Percentiles rank a stretch among this genome's conserved stretches.
phyloP scores from a whole-genome alignment of 2,888 invertebrate genomes.

The Drosophila quasianomalipes region DNA sequence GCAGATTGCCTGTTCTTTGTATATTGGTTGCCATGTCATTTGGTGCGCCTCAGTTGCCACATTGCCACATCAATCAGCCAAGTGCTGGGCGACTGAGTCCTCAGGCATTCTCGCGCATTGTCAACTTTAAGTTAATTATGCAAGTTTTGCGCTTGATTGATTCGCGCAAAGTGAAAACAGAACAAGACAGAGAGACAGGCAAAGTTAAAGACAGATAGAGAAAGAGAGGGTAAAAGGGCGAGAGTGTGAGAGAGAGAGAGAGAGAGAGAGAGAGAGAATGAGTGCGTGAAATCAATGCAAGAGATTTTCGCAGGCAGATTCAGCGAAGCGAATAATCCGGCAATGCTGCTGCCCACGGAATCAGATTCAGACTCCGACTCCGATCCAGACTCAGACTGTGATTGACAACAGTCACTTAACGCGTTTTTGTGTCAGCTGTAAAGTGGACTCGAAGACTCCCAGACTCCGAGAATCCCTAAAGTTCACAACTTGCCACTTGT shows the following conservation, averaged over 20 bases:
- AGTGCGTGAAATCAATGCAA: conserved; percentile 11
- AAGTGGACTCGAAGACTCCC: conserved; percentile 27
- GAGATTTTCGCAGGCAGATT: conserved; percentile 24
- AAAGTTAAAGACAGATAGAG: background rate
- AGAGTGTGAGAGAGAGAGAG: background rate
- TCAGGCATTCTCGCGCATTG: conserved; percentile 43
- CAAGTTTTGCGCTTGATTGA: conserved; percentile 70
- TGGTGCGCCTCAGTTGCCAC: conserved; percentile 7
- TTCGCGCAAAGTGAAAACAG: conserved; percentile 37
- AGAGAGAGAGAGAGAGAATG: background rate
- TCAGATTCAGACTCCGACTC: conserved; percentile 40
- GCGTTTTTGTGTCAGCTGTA: conserved; percentile 55
- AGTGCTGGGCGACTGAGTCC: conserved; percentile 24
- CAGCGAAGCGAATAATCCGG: conserved; percentile 67
- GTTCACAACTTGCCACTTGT: background rate
- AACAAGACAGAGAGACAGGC: conserved; percentile 1
- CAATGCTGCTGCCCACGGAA: conserved; percentile 30
- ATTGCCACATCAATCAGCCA: conserved; percentile 68
- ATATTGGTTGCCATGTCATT: conserved; percentile 38
- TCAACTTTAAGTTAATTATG: conserved; percentile 78
- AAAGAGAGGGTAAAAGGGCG: background rate
- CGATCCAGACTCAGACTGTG: conserved; percentile 40
- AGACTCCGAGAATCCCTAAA: background rate
- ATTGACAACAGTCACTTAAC: conserved; percentile 75
- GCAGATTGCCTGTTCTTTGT: conserved; percentile 2